Evolutionary conservation across 2,888 invertebrate species (phyloP).

Genomic region (Troglohyphantes excavatus): DNA sequence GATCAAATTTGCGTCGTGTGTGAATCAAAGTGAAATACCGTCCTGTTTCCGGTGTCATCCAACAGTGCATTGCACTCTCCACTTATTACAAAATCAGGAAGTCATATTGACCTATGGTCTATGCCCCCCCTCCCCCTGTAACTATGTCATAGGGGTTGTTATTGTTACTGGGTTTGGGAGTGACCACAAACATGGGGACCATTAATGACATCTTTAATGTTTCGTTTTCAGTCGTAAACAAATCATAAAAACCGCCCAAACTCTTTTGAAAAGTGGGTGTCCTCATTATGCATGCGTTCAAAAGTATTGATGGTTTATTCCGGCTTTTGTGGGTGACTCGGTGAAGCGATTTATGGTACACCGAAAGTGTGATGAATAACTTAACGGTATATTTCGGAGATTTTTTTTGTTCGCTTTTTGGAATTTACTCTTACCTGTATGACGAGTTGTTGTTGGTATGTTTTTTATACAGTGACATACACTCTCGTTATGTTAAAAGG

Average conservation of each 20-base stretch:
- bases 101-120: constrained; percentile 24
- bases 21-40: constrained; percentile 12
- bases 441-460: background rate
- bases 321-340: background rate
- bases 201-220: constrained; percentile 12
- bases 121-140: background rate
- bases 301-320: background rate
- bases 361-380: constrained; percentile 5
- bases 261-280: background rate
- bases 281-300: background rate
- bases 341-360: background rate
- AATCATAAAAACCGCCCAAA: background rate
- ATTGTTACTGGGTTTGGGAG: background rate
- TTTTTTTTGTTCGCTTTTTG: background rate
- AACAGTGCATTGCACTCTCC: constrained; percentile 37
- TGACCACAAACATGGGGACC: background rate
- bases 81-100: constrained; percentile 40
- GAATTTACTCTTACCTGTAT: background rate
- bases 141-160: constrained; percentile 15
- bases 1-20: background rate
- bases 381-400: background rate
- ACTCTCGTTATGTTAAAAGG: background rate
- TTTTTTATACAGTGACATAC: background rate
- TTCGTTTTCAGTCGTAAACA: background rate
- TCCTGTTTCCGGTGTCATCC: constrained; percentile 48